phyloP scores from a whole-genome alignment of 2,888 invertebrate genomes.

The Criorhina ranunculi region DNA sequence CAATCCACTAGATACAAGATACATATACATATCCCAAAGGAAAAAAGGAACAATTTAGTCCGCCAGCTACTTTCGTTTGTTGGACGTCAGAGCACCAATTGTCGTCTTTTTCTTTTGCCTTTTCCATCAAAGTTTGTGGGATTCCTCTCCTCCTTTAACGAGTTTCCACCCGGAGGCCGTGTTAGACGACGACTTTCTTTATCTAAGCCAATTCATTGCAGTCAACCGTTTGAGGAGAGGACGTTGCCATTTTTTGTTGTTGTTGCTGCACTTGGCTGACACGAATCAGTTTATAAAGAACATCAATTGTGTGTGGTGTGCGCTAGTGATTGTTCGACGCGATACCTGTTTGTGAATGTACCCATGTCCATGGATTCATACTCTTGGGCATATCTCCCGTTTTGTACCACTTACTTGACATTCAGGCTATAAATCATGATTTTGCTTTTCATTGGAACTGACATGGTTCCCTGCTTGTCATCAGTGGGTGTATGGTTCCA shows the following conservation, averaged over 20 bases:
- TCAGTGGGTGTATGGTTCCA: conserved; percentile 43
- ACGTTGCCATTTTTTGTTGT: conserved; percentile 26
- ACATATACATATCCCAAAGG: conserved; percentile 23
- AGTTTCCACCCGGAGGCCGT: conserved; percentile 48
- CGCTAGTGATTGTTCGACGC: conserved; percentile 8
- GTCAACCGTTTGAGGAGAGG: conserved; percentile 66
- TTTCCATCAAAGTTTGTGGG: conserved; percentile 28
- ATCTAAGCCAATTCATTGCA: conserved; percentile 55
- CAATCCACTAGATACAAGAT: conserved; percentile 47
- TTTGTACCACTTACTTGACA: conserved; percentile 62
- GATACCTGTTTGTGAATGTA: conserved; percentile 29
- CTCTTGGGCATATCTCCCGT: not conserved
- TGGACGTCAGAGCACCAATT: conserved; percentile 1
- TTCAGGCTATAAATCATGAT: conserved; percentile 66
- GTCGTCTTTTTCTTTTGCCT: conserved; percentile 6
- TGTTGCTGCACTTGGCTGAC: conserved; percentile 39
- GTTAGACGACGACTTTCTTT: conserved; percentile 57
- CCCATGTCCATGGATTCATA: conserved; percentile 17
- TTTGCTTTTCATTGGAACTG: conserved; percentile 28
- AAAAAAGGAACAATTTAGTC: not conserved
- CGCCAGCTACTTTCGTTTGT: conserved; percentile 32
- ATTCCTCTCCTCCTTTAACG: conserved; percentile 42
- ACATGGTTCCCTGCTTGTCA: conserved; percentile 12
- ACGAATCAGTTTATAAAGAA: conserved; percentile 61
- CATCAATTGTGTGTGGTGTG: conserved; percentile 53